Base-by-base conservation (phyloP, 2,888 invertebrate genomes). In the Patella pellucida region DNA sequence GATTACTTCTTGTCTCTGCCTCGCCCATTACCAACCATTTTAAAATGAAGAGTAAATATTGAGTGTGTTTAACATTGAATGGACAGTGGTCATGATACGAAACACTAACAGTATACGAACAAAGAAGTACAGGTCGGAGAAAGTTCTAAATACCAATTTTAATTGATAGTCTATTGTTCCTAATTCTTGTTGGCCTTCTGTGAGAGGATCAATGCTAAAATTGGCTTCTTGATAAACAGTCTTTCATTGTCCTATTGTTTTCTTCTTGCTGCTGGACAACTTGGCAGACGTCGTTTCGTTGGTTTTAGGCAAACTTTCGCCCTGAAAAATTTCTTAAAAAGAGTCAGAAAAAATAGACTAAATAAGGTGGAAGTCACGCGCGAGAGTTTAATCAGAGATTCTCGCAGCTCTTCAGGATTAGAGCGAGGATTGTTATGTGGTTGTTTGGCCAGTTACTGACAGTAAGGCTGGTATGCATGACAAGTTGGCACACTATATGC, bases 331-430 rank as follows among this genome's bases (percentile, higher is more conserved):
- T 23, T 23, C 19, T n/a, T 23, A 14, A 62, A 41, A 41, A 23
- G 19, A 19, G 19, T 23, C 62, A 62, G 62, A 62, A 11, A 14
- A 62, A 14, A 62, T 12, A 23, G 19, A 62, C 11, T 19, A 14
- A 19, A 19, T 56, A 12, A 19, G 19, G 56, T 56, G 19, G 62
- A 23, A 62, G 62, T 62, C 62, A 62, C 62, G 62, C 62, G 62
- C 62, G 19, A n/a, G 23, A 62, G 62, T 62, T 62, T 62, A 23
- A 62, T 23, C 62, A 62, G 62, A 62, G 62, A 62, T 62, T 62
- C 62, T 62, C 14, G 62, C 11, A 62, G 62, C 62, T 62, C 62
- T 62, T 62, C 62, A 12, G 62, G 62, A 62, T 62, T 62, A 62
- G 62, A 23, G 23, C 11, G 14, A 62, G 14, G 62, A 62, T 62